Conservation (phyloP, 1,140 invertebrate genomes). For the Lepidurus packardi region DNA sequence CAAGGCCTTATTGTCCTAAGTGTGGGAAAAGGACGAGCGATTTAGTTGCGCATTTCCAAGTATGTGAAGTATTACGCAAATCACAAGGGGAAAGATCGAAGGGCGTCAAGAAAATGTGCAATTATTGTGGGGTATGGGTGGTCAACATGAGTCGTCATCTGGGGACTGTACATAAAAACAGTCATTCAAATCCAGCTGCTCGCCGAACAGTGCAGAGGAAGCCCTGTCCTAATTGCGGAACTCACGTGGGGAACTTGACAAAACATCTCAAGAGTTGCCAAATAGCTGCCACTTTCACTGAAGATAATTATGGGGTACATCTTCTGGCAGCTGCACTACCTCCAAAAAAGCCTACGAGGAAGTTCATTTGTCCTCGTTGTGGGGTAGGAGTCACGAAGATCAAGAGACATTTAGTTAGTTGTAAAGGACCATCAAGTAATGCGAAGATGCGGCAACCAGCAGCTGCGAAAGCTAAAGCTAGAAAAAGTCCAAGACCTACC, state of each 20-base stretch:
- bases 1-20: not conserved
- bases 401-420: not conserved
- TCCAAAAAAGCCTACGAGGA: not conserved
- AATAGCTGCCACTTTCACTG: not conserved
- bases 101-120: not conserved
- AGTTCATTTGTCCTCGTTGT: not conserved
- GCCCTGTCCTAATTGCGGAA: not conserved
- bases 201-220: not conserved
- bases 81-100: not conserved
- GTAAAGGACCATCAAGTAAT: not conserved
- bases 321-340: not conserved
- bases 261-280: slow-evolving; percentile 9
- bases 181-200: not conserved
- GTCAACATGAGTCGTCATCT: not conserved
- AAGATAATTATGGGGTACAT: not conserved
- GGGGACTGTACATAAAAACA: not conserved
- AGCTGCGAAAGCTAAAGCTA: not conserved
- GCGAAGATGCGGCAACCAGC: not conserved
- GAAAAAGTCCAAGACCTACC: not conserved
- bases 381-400: not conserved
- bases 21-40: not conserved
- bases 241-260: not conserved
- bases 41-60: not conserved
- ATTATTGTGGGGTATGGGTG: not conserved
- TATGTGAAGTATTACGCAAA: not conserved